Conservation (phyloP, 2,888 invertebrate genomes). For the Catocala nupta region DNA sequence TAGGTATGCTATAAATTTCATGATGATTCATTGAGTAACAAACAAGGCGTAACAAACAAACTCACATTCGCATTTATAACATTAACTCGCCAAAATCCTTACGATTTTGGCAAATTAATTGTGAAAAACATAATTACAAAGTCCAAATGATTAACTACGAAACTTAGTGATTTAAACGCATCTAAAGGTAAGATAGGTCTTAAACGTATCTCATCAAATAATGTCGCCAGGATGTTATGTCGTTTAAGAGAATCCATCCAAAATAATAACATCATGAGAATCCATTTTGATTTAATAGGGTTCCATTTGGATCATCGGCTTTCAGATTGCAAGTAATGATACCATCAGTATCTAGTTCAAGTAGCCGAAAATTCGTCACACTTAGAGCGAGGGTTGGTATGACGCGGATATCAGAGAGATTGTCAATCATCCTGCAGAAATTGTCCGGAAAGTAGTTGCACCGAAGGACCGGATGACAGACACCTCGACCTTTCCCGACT, state of each 20-base stretch:
- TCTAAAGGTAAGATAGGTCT: too few relatives aligned
- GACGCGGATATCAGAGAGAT: conserved; percentile 47
- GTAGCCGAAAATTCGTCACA: conserved; percentile 49
- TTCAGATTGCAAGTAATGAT: conserved; percentile 44
- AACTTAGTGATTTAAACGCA: too few relatives aligned
- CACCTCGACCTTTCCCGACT: conserved; percentile 56
- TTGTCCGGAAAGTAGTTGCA: conserved; percentile 48
- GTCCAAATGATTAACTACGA: too few relatives aligned
- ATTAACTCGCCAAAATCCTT: too few relatives aligned
- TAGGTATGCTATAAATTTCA: too few relatives aligned
- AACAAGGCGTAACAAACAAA: too few relatives aligned
- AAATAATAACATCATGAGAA: not conserved
- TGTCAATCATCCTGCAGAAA: conserved; percentile 52
- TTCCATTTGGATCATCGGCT: conserved; percentile 3
- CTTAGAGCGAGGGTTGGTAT: conserved; percentile 42
- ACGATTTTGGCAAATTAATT: too few relatives aligned
- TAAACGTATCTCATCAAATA: too few relatives aligned
- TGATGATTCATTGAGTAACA: too few relatives aligned
- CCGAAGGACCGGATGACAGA: conserved; percentile 49
- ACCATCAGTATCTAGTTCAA: conserved; percentile 51
- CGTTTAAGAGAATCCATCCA: not conserved
- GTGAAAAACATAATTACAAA: too few relatives aligned
- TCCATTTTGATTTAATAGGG: conserved; percentile 1
- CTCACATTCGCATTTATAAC: too few relatives aligned
- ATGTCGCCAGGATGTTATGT: too few relatives aligned